Percentiles rank a stretch among this genome's conserved stretches.
phyloP scores from a whole-genome alignment of 2,888 invertebrate genomes.

The Reticulitermes lucifugus region DNA sequence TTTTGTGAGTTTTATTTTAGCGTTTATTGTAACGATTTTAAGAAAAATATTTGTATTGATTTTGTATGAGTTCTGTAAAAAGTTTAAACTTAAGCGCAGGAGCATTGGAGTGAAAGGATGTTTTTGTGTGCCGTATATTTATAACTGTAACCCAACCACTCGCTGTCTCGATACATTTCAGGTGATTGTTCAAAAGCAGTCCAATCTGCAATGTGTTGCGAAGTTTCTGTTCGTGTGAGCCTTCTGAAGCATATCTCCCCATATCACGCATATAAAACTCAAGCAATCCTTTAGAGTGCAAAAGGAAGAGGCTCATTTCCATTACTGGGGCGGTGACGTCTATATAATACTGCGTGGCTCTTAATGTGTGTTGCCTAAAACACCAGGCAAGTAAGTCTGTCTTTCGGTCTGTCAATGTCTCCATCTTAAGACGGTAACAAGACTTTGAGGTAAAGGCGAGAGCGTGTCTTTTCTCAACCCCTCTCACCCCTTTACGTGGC shows the following conservation, averaged over 20 bases:
- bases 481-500: conserved; percentile 41
- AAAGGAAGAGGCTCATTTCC: conserved; percentile 30
- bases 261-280: conserved; percentile 9
- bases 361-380: conserved; percentile 32
- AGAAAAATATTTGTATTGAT: no score
- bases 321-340: conserved; percentile 36
- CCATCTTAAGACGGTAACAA: conserved; percentile 36
- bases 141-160: background rate
- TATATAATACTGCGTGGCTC: conserved; percentile 28
- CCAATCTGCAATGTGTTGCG: background rate
- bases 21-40: no score
- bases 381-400: conserved; percentile 16
- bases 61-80: no score
- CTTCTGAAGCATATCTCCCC: background rate
- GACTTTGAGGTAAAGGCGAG: background rate
- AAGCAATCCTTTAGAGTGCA: conserved; percentile 16
- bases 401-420: conserved; percentile 38
- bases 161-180: background rate
- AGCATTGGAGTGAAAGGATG: no score
- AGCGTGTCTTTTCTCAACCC: conserved; percentile 32
- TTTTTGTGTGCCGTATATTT: no score
- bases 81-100: no score
- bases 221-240: background rate
- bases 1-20: no score
- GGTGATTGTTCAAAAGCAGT: background rate